These are phyloP conservation scores for Pipistrellus pipistrellus DNA, from an alignment of 2,797 vertebrate species.

Conservation along the genomic window DNA sequence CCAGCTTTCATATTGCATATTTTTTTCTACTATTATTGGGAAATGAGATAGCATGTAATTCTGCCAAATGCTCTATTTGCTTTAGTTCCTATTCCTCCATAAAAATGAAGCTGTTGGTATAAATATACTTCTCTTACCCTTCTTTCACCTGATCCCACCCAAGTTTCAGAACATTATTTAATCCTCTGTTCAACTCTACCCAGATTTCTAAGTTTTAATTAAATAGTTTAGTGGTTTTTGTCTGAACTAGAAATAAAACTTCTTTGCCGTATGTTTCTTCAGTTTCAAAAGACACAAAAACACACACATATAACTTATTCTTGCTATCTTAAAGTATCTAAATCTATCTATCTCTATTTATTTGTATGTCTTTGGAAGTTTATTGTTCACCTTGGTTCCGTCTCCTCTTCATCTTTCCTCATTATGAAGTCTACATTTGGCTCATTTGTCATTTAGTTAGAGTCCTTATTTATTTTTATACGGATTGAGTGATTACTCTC, in stretches of 20 bases:
- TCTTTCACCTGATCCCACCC: background rate
- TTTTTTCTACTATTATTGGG: background rate
- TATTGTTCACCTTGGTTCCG: background rate
- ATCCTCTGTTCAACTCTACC: background rate
- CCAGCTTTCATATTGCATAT: background rate
- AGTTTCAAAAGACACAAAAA: constrained; percentile 27
- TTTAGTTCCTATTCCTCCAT: background rate
- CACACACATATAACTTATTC: background rate
- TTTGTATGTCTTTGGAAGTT: constrained; percentile 8
- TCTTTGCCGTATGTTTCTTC: background rate
- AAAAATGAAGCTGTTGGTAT: background rate
- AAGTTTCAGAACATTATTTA: constrained; percentile 22
- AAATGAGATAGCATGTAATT: background rate
- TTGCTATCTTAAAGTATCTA: background rate
- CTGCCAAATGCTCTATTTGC: background rate
- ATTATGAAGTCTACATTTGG: constrained; percentile 19
- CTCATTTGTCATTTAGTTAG: constrained; percentile 47
- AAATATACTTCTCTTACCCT: background rate
- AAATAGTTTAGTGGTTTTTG: background rate
- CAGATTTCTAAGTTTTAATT: background rate
- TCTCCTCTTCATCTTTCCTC: background rate
- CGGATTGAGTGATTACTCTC: background rate
- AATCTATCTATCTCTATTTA: background rate
- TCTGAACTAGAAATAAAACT: background rate
- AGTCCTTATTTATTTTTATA: background rate